Base-by-base conservation (phyloP, 2,888 invertebrate genomes). In the Brachypterus glaber region DNA sequence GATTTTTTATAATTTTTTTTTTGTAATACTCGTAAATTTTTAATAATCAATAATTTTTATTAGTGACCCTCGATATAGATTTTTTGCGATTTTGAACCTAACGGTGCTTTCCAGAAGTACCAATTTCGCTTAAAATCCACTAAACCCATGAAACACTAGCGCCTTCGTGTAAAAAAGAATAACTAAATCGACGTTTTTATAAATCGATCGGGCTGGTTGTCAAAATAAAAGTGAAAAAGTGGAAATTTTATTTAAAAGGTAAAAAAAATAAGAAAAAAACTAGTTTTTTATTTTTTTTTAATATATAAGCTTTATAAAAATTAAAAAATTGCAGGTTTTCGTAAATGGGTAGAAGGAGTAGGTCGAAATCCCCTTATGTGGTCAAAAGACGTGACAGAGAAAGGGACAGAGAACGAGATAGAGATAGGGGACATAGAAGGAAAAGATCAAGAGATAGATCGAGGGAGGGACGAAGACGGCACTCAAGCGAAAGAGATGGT, bases 301-400 rank as follows among this genome's bases (percentile, higher is more conserved):
- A 16, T 11, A 33, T 18, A 17, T 30, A 33, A 39, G 33, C 33
- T 29, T 30, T 36, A 26, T 29, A 40, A 38, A 27, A 33, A 9
- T 5, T 12, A 25, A 21, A 37, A 46, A 45, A 41, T 47, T 49
- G 41, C 34, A 51, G 43, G 40, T 46, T 44, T 33, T 38, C 33
- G 11, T 37, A 35, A 43, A 73, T 78, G 77, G 72, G 71, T 41
- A 62, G 71, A 49, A 68, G 72, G 53, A 68, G 72, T 43, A 54
- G 63, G 46, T 66, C 65, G 34, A 63, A 59, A 51, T 68, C 72
- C 33, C 71, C 73, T 35, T 69, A 69, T 15, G 67, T 67, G 11
- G 58, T 63, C 39, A 64, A 73, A 55, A 60, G 73, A 46, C 64
- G 72, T 34, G 71, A 71, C n/a, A 57, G 67, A 39, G 67, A 67